Evolutionary conservation across 2,113 vertebrate genomes (phyloP).

Genomic region (Indri indri): DNA sequence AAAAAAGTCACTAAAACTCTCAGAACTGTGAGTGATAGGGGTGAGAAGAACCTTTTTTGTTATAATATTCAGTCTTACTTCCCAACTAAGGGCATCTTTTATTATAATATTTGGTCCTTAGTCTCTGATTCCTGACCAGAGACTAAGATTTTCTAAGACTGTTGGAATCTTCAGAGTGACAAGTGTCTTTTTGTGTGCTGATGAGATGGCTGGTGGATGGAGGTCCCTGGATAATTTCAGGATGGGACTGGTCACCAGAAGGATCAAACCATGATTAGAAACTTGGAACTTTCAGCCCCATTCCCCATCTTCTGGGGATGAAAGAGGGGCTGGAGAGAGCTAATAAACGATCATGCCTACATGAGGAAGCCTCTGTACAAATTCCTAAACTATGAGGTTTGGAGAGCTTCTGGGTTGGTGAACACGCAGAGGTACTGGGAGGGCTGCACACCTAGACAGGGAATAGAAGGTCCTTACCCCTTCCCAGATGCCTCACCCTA

Average conservation of each 20-base stretch:
- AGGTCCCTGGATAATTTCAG: neutral
- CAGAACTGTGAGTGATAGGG: neutral
- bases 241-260: neutral
- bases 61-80: neutral
- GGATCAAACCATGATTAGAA: neutral
- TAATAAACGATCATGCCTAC: neutral
- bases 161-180: neutral
- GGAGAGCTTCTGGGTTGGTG: neutral
- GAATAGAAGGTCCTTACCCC: neutral
- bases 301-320: neutral
- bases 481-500: neutral
- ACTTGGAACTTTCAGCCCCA: neutral
- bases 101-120: neutral
- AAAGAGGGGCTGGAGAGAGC: neutral
- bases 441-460: neutral
- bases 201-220: neutral
- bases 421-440: neutral
- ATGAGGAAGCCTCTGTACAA: neutral
- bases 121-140: neutral
- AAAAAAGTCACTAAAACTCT: neutral
- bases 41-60: neutral
- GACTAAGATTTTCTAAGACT: neutral
- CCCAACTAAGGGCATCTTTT: neutral
- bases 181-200: neutral
- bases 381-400: neutral